Percentiles rank a stretch among this genome's conserved stretches.
phyloP scores from a whole-genome alignment of 2,888 invertebrate genomes.

The Aproaerema taeniolella region DNA sequence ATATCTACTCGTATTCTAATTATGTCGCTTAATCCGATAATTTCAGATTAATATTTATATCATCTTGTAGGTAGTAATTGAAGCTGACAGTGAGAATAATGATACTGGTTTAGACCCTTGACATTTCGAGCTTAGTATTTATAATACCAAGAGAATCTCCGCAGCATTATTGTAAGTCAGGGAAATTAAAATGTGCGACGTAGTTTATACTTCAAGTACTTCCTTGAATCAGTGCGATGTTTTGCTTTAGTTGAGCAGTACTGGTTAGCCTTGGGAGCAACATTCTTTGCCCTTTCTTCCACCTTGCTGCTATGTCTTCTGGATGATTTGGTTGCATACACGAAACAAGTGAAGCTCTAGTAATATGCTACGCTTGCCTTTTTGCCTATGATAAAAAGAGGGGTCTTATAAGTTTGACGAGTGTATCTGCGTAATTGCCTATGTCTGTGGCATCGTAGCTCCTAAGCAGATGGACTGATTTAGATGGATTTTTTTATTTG shows the following conservation, averaged over 20 bases:
- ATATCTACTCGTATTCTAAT: no score
- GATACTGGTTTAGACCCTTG: slow-evolving; percentile 61
- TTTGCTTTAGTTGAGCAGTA: slow-evolving; percentile 38
- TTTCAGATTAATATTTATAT: no score
- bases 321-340: slow-evolving; percentile 66
- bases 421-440: no score
- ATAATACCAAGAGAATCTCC: slow-evolving; percentile 22
- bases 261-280: slow-evolving; percentile 55
- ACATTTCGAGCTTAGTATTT: slow-evolving; percentile 46
- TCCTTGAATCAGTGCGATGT: slow-evolving; percentile 23
- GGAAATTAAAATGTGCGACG: slow-evolving; percentile 28
- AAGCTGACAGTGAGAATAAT: slow-evolving; percentile 11
- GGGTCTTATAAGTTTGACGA: no score
- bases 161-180: slow-evolving; percentile 27
- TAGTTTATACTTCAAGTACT: slow-evolving; percentile 25
- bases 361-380: slow-evolving; percentile 66
- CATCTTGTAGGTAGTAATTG: slow-evolving; percentile 4
- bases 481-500: no score
- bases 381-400: no score
- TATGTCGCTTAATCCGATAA: no score
- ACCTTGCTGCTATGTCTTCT: slow-evolving; percentile 69
- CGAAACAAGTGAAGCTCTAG: slow-evolving; percentile 44
- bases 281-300: slow-evolving; percentile 74
- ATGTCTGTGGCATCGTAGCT: no score
- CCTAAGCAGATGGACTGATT: no score